Conservation (phyloP, 2,888 invertebrate species). For the Xylota sylvarum region DNA sequence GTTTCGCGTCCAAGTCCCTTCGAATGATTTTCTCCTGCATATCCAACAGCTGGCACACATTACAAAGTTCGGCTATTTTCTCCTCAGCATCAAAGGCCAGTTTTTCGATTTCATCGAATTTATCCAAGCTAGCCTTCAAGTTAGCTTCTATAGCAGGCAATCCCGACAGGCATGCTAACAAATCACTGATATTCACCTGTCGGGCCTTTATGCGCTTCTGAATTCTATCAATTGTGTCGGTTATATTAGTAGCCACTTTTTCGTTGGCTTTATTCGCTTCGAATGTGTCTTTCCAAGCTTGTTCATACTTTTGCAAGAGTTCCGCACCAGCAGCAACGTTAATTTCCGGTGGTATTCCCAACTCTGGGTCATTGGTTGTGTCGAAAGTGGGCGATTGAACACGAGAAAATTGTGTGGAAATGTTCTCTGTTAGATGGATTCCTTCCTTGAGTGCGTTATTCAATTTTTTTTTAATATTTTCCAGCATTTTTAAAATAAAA, state of each 20-base stretch:
- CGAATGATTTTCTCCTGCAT: conserved; percentile 88
- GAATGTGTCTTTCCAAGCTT: conserved; percentile 88
- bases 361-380: conserved; percentile 72
- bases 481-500: conserved; percentile 83
- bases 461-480: conserved; percentile 85
- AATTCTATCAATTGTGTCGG: conserved; percentile 85
- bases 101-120: conserved; percentile 85
- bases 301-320: conserved; percentile 88
- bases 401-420: conserved; percentile 82
- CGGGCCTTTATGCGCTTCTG: conserved; percentile 80
- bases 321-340: conserved; percentile 88
- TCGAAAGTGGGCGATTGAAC: conserved; percentile 77
- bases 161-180: conserved; percentile 80
- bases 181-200: conserved; percentile 80
- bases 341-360: conserved; percentile 81
- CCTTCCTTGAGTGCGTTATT: conserved; percentile 85
- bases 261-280: conserved; percentile 88
- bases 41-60: conserved; percentile 88
- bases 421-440: conserved; percentile 82
- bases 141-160: conserved; percentile 83
- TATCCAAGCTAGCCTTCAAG: conserved; percentile 83
- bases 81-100: conserved; percentile 87
- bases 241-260: conserved; percentile 85
- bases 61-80: conserved; percentile 87
- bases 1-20: conserved; percentile 88